These are phyloP conservation scores for Thamnophis sirtalis DNA, from an alignment of 2,113 vertebrate genomes.

Conservation along the genomic window DNA sequence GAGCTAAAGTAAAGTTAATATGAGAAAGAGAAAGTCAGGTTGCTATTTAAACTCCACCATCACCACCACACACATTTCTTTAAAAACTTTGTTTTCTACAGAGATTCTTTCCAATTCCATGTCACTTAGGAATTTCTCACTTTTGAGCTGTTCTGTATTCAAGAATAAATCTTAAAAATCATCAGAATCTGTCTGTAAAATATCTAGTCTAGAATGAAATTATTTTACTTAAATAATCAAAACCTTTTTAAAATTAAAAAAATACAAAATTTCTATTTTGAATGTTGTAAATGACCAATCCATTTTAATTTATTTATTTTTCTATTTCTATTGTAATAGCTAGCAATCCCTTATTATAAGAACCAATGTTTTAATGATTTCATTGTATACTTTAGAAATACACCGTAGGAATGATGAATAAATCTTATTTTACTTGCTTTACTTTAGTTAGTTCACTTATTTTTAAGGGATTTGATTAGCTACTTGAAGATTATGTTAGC, in stretches of 20 bases:
- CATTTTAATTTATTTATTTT: background rate
- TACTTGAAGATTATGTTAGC: background rate
- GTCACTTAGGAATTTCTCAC: background rate
- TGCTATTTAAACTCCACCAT: background rate
- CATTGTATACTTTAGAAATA: background rate
- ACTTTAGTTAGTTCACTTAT: background rate
- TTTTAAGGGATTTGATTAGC: background rate
- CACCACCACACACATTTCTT: background rate
- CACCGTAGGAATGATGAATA: background rate
- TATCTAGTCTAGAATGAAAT: constrained; percentile 20
- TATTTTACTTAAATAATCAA: background rate
- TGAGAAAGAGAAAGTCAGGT: background rate
- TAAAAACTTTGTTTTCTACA: background rate
- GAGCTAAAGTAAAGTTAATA: background rate
- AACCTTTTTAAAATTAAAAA: background rate
- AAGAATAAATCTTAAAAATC: background rate
- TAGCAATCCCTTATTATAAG: background rate
- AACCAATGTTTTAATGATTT: background rate
- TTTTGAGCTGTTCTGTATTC: background rate
- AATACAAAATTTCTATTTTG: background rate
- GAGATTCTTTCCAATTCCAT: background rate
- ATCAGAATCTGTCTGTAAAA: background rate
- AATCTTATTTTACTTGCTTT: background rate
- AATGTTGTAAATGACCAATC: background rate
- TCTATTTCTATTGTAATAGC: background rate